phyloP scores from a whole-genome alignment of 2,113 vertebrate genomes.

The Paramormyrops kingsleyae region DNA sequence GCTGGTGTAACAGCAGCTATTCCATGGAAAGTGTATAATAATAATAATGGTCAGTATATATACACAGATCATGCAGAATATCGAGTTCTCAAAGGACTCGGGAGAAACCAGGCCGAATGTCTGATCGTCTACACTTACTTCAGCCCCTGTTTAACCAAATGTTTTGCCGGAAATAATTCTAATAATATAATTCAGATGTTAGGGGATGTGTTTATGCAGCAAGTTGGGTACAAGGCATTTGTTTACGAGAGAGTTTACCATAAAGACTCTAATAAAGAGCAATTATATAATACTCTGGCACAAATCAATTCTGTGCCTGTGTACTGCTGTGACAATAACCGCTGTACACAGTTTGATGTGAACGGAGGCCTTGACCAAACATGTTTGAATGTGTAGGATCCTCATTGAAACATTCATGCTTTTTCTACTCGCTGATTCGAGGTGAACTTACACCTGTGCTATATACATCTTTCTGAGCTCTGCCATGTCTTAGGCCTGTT shows the following conservation, averaged over 20 bases:
- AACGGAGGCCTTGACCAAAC: neutral
- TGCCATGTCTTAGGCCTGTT: neutral
- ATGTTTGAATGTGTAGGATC: neutral
- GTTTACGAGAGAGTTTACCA: neutral
- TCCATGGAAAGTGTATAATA: neutral
- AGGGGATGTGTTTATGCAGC: neutral
- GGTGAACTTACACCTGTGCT: neutral
- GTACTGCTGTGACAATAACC: neutral
- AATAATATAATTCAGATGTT: neutral
- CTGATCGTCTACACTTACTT: neutral
- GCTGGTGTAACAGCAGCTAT: neutral
- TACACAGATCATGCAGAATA: slow-evolving; percentile 2
- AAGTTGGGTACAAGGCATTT: neutral
- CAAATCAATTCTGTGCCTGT: neutral
- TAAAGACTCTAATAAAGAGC: neutral
- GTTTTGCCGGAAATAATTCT: neutral
- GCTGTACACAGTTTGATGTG: neutral
- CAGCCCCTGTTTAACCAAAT: neutral
- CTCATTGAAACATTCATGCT: neutral
- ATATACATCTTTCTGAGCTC: neutral
- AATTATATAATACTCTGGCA: neutral
- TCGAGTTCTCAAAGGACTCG: neutral
- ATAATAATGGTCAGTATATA: neutral
- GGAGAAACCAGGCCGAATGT: neutral
- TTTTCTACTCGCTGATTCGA: neutral